Percentiles rank a stretch among this genome's conserved stretches.
Evolutionary conservation across 2,888 invertebrate genomes (phyloP).

Genomic region (Amphipyra tragopoginis): DNA sequence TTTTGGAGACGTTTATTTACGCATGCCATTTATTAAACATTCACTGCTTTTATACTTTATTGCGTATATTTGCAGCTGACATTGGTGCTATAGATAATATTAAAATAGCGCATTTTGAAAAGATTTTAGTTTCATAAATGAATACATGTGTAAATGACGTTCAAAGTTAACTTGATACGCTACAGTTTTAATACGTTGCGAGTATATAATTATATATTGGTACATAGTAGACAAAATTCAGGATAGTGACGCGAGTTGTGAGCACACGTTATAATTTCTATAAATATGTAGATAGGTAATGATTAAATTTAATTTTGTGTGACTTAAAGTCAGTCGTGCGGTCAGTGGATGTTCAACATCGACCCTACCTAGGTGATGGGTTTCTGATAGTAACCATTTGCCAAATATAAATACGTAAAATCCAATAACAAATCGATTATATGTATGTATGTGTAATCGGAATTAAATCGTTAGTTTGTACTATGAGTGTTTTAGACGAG

Average conservation of each 20-base stretch:
- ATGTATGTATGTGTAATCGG: constrained; percentile 61
- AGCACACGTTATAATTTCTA: constrained; percentile 65
- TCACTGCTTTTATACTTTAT: constrained; percentile 75
- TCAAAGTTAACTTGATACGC: constrained; percentile 54
- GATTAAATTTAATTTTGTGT: constrained; percentile 65
- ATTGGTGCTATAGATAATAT: constrained; percentile 84
- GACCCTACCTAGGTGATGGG: constrained; percentile 71
- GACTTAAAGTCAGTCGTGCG: constrained; percentile 81
- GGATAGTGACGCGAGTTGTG: constrained; percentile 50
- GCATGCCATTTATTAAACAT: constrained; percentile 53
- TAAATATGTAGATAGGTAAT: constrained; percentile 77
- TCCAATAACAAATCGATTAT: constrained; percentile 70
- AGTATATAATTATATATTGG: constrained; percentile 29
- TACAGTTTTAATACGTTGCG: constrained; percentile 27
- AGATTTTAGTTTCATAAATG: constrained; percentile 46
- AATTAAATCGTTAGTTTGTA: constrained; percentile 67
- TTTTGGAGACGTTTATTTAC: constrained; percentile 52
- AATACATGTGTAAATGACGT: constrained; percentile 62
- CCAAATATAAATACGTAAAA: constrained; percentile 86
- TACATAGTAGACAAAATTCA: constrained; percentile 43
- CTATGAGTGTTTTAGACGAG: constrained; percentile 76
- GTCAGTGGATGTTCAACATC: constrained; percentile 77
- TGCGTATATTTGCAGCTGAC: constrained; percentile 83
- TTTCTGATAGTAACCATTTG: constrained; percentile 79
- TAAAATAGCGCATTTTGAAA: constrained; percentile 54